These are phyloP conservation scores for Rhaphigaster nebulosa DNA, from an alignment of 2,888 invertebrate species.

Conservation along the genomic window DNA sequence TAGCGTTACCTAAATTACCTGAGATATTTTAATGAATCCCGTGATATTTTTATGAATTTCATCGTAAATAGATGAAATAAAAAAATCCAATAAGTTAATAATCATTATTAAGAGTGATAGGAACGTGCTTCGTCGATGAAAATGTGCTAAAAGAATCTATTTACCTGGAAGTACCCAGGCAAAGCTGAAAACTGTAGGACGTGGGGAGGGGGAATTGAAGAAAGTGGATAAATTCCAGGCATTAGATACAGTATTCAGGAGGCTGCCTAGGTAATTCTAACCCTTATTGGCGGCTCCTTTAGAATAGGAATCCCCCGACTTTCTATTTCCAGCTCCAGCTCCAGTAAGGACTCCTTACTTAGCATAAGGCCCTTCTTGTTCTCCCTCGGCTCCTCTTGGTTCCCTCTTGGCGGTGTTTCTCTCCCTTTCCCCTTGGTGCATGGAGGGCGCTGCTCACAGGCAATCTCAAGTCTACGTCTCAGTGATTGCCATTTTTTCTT, in stretches of 20 bases:
- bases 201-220: neutral
- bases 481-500: neutral
- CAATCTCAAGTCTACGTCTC: neutral
- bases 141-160: neutral
- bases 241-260: conserved; percentile 22
- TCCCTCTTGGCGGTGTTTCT: too few relatives aligned
- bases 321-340: conserved; percentile 39
- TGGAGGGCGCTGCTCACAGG: neutral
- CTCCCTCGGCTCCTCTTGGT: too few relatives aligned
- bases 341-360: neutral
- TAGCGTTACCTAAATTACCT: too few relatives aligned
- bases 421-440: too few relatives aligned
- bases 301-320: conserved; percentile 24
- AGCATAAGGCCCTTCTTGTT: conserved; percentile 20
- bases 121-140: neutral
- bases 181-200: conserved; percentile 11
- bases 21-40: too few relatives aligned
- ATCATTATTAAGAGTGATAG: neutral
- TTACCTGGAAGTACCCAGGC: neutral
- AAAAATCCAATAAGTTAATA: neutral
- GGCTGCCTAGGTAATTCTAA: conserved; percentile 7
- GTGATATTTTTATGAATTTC: too few relatives aligned
- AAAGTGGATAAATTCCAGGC: conserved; percentile 26
- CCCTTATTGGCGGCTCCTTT: neutral
- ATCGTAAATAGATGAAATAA: too few relatives aligned